These are phyloP conservation scores for Tetramorium parvispinum DNA, from an alignment of 1,140 invertebrate genomes.

Conservation along the genomic window DNA sequence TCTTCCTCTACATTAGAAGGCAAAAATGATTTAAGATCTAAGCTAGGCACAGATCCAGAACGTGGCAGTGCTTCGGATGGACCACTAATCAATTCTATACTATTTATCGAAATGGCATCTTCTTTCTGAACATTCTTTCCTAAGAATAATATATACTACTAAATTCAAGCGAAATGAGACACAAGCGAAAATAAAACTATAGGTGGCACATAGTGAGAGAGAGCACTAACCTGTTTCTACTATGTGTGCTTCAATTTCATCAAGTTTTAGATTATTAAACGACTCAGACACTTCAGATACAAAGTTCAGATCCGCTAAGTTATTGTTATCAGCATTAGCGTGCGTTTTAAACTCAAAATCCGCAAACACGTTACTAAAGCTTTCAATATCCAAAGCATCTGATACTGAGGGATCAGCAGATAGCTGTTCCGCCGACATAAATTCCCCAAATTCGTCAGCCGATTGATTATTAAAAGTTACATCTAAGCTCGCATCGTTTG, in stretches of 20 bases:
- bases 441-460: constrained; percentile 87
- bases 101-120: constrained; percentile 83
- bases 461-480: constrained; percentile 65
- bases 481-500: constrained; percentile 60
- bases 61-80: constrained; percentile 80
- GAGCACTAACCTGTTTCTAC: constrained; percentile 49
- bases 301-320: constrained; percentile 73
- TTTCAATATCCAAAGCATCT: constrained; percentile 68
- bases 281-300: constrained; percentile 81
- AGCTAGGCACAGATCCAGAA: constrained; percentile 85
- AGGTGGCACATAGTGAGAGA: neutral
- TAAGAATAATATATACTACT: constrained; percentile 68
- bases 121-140: constrained; percentile 81
- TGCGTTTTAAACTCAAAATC: constrained; percentile 80
- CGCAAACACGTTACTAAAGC: constrained; percentile 80
- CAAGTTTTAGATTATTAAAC: constrained; percentile 80
- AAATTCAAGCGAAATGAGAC: constrained; percentile 40
- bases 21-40: constrained; percentile 85
- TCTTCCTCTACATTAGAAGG: constrained; percentile 82
- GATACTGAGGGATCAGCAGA: constrained; percentile 46
- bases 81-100: constrained; percentile 81
- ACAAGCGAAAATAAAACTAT: constrained; percentile 42
- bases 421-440: constrained; percentile 84
- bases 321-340: constrained; percentile 63
- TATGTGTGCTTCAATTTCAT: constrained; percentile 65